A percentile compares a stretch with the other conserved stretches of the same genome.
phyloP scores from a whole-genome alignment of 2,888 invertebrate species.

The Xylota segnis region DNA sequence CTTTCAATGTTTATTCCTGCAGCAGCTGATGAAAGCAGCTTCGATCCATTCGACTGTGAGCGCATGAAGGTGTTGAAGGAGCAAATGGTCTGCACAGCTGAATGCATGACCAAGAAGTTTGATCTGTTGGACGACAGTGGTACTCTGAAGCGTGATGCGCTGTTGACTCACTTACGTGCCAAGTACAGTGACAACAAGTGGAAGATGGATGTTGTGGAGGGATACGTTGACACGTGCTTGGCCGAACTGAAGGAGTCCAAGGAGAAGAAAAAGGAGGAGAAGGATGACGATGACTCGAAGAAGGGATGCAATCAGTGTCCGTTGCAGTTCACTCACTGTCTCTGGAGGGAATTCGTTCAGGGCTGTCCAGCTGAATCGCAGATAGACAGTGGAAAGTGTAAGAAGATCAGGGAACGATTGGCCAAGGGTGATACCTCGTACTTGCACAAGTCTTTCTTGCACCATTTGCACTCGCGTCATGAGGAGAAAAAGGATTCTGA shows the following conservation, averaged over 20 bases:
- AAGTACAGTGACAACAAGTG: slow-evolving; percentile 75
- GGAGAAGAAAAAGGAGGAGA: slow-evolving; percentile 24
- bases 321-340: slow-evolving; percentile 78
- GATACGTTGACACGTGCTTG: slow-evolving; percentile 78
- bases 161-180: slow-evolving; percentile 68
- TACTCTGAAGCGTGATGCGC: slow-evolving; percentile 76
- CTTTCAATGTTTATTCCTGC: neutral
- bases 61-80: slow-evolving; percentile 77
- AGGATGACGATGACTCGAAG: slow-evolving; percentile 1
- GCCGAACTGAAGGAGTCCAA: slow-evolving; percentile 57
- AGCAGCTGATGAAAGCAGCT: slow-evolving; percentile 67
- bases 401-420: slow-evolving; percentile 78
- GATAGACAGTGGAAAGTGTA: slow-evolving; percentile 77
- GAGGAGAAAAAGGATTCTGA: slow-evolving; percentile 50
- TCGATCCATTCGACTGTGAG: slow-evolving; percentile 79
- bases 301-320: slow-evolving; percentile 77
- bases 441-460: slow-evolving; percentile 75
- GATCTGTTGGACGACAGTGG: slow-evolving; percentile 77
- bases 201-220: slow-evolving; percentile 76
- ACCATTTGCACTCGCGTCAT: slow-evolving; percentile 63
- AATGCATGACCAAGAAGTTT: slow-evolving; percentile 78
- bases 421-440: slow-evolving; percentile 70
- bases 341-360: slow-evolving; percentile 78
- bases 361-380: slow-evolving; percentile 79
- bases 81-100: slow-evolving; percentile 77